Evolutionary conservation across 2,797 vertebrate species (phyloP).

Genomic region (Alectoris magna): DNA sequence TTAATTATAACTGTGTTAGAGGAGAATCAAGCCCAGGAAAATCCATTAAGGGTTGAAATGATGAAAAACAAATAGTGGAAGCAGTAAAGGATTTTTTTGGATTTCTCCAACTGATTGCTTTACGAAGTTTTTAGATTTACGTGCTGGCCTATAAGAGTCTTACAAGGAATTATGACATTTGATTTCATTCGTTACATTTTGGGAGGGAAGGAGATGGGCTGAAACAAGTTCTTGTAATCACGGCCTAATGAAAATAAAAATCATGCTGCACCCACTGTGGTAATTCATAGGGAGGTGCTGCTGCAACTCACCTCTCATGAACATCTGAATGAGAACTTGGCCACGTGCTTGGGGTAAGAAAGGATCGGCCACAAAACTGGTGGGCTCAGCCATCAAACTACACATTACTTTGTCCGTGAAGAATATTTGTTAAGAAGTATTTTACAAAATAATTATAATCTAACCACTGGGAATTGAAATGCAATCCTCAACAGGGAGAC

Average conservation of each 20-base stretch:
- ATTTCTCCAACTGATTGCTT: background rate
- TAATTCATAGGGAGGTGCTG: background rate
- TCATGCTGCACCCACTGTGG: background rate
- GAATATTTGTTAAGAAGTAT: background rate
- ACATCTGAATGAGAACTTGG: background rate
- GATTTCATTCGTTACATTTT: background rate
- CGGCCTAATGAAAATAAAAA: background rate
- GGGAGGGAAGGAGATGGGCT: background rate
- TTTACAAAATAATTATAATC: background rate
- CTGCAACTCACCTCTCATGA: background rate
- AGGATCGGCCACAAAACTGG: background rate
- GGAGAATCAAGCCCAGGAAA: background rate
- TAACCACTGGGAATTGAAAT: conserved; percentile 16
- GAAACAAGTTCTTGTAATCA: background rate
- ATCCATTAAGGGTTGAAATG: background rate
- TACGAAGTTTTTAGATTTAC: background rate
- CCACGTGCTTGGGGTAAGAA: background rate
- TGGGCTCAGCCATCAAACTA: background rate
- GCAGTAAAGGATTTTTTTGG: background rate
- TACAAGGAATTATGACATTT: background rate
- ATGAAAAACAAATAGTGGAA: background rate
- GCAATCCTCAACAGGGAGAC: background rate
- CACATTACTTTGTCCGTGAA: background rate
- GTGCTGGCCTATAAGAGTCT: background rate
- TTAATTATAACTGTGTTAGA: background rate